phyloP scores from a whole-genome alignment of 2,113 vertebrate species.

The Coregonus clupeaformis region DNA sequence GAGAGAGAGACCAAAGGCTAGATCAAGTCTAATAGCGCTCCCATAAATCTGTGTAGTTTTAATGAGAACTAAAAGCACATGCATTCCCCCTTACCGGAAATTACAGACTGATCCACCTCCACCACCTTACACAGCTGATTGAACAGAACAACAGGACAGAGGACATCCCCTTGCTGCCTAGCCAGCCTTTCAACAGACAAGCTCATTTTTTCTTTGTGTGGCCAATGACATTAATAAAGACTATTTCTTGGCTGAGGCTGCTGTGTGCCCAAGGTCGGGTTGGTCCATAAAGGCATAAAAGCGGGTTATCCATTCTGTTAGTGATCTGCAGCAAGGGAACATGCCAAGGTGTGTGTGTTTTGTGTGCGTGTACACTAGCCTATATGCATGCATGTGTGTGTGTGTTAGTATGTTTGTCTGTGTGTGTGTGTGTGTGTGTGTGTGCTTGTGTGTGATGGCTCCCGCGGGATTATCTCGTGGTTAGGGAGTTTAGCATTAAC shows the following conservation, averaged over 20 bases:
- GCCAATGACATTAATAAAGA: constrained; percentile 36
- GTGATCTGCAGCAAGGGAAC: not conserved
- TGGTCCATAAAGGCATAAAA: constrained; percentile 48
- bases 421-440: constrained; percentile 12
- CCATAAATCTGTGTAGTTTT: constrained; percentile 35
- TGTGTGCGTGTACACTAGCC: not conserved
- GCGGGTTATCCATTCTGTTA: constrained; percentile 60
- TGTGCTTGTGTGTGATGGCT: constrained; percentile 12
- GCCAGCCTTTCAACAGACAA: constrained; percentile 21
- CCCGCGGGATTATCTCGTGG: constrained; percentile 22
- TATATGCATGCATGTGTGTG: not conserved
- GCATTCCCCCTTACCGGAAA: constrained; percentile 62
- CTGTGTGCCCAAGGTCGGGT: constrained; percentile 49
- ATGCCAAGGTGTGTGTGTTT: not conserved
- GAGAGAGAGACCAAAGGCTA: constrained; percentile 19
- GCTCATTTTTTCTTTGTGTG: constrained; percentile 24
- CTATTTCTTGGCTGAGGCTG: constrained; percentile 28
- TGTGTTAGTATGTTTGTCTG: constrained; percentile 5
- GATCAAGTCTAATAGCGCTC: not conserved
- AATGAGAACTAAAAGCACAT: constrained; percentile 58
- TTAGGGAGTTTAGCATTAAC: constrained; percentile 67
- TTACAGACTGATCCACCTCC: constrained; percentile 15
- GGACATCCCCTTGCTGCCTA: constrained; percentile 13
- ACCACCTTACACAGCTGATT: constrained; percentile 41
- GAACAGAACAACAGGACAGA: constrained; percentile 41